Evolutionary conservation across 2,888 invertebrate species (phyloP).

Genomic region (Drosophila monieri): DNA sequence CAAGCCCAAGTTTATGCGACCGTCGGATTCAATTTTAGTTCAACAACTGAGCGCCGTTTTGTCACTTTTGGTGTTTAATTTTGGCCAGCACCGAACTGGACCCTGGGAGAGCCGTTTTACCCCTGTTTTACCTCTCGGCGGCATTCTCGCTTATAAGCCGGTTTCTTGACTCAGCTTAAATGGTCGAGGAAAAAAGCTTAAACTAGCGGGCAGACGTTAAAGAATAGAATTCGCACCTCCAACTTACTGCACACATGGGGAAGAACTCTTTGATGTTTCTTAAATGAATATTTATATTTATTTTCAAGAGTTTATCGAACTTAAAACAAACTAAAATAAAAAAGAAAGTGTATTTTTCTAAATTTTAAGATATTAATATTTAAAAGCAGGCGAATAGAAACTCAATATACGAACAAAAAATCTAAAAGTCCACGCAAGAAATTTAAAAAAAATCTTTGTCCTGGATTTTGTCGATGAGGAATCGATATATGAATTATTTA

Average conservation of each 20-base stretch:
- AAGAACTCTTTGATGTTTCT: not conserved
- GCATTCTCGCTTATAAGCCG: slow-evolving; percentile 63
- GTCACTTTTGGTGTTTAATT: slow-evolving; percentile 57
- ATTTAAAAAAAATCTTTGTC: no score
- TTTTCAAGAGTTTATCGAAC: not conserved
- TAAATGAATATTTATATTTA: not conserved
- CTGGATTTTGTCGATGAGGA: no score
- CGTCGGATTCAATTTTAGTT: slow-evolving; percentile 62
- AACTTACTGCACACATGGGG: slow-evolving; percentile 13
- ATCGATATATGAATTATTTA: no score
- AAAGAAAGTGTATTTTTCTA: no score
- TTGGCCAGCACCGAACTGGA: slow-evolving; percentile 45
- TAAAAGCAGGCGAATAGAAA: no score
- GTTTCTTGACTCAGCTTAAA: slow-evolving; percentile 49
- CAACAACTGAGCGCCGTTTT: slow-evolving; percentile 63
- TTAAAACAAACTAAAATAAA: not conserved
- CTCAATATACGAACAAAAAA: no score
- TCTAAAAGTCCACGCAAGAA: no score
- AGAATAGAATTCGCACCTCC: slow-evolving; percentile 18
- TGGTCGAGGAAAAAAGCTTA: slow-evolving; percentile 6
- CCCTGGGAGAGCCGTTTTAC: slow-evolving; percentile 29
- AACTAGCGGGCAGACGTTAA: slow-evolving; percentile 11
- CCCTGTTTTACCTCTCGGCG: slow-evolving; percentile 19
- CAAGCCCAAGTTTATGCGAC: slow-evolving; percentile 58
- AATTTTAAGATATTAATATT: no score